phyloP scores from a whole-genome alignment of 2,113 vertebrate species.

The Protomyctophum bolini region DNA sequence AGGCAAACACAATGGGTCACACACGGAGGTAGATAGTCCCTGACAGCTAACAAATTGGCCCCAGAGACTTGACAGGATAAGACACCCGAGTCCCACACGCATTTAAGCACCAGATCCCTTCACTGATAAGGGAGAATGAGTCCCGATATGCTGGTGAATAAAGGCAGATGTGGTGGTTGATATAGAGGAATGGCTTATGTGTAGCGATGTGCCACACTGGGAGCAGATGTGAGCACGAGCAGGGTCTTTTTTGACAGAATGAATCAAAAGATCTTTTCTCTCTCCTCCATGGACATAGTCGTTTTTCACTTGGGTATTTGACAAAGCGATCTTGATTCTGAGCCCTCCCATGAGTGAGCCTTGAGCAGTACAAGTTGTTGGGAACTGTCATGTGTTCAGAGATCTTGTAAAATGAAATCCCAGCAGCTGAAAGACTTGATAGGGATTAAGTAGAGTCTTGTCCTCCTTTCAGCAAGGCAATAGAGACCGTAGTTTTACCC shows the following conservation, averaged over 20 bases:
- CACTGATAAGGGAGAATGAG: constrained; percentile 54
- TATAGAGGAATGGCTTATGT: constrained; percentile 27
- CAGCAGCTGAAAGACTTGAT: constrained; percentile 33
- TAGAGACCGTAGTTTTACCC: too few species aligned
- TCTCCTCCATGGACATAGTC: neutral
- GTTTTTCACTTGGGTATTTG: neutral
- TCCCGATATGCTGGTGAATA: constrained; percentile 33
- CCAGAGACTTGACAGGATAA: constrained; percentile 46
- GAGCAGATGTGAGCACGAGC: neutral
- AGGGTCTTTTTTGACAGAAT: neutral
- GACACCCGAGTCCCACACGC: constrained; percentile 50
- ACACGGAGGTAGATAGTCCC: constrained; percentile 66
- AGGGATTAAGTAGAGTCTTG: neutral
- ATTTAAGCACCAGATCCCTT: constrained; percentile 55
- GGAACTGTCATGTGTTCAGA: constrained; percentile 24
- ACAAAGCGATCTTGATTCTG: constrained; percentile 16
- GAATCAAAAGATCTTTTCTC: neutral
- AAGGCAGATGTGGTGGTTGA: constrained; percentile 38
- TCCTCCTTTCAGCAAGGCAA: neutral
- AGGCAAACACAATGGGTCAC: constrained; percentile 57
- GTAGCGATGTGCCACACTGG: constrained; percentile 22
- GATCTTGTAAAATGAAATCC: constrained; percentile 39
- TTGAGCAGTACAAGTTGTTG: constrained; percentile 15
- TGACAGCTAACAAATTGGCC: constrained; percentile 73
- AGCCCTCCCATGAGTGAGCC: constrained; percentile 12